Conservation (phyloP, 2,113 vertebrate genomes). For the Atractosteus spatula region DNA sequence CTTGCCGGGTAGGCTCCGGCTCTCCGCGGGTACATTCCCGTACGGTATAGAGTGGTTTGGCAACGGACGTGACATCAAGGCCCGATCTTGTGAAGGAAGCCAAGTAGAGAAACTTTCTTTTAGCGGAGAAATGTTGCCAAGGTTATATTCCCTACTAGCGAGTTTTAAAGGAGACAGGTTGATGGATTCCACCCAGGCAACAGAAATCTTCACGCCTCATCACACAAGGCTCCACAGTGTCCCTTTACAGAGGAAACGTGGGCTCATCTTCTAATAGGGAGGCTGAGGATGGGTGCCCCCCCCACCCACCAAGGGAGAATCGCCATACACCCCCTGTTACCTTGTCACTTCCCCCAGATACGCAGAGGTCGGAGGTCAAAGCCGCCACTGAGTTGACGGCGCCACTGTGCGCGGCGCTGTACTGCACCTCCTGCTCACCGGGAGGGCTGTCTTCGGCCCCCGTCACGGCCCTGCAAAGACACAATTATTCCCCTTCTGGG, state of each 20-base stretch:
- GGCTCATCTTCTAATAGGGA: neutral
- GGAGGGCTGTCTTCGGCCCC: conserved; percentile 49
- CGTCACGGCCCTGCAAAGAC: conserved; percentile 59
- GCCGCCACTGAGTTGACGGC: conserved; percentile 75
- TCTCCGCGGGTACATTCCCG: too few relatives aligned
- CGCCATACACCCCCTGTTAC: conserved; percentile 48
- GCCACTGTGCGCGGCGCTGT: conserved; percentile 69
- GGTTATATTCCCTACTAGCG: too few relatives aligned
- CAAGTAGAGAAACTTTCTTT: too few relatives aligned
- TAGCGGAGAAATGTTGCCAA: too few relatives aligned
- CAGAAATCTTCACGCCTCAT: neutral
- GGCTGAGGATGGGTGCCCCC: neutral
- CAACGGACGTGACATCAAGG: too few relatives aligned
- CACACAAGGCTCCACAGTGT: neutral
- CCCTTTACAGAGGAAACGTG: neutral
- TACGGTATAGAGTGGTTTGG: too few relatives aligned
- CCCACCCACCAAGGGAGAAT: neutral
- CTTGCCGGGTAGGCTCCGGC: too few relatives aligned
- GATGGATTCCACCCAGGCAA: too few relatives aligned
- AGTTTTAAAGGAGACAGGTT: too few relatives aligned
- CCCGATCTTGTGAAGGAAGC: too few relatives aligned
- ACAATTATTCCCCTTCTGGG: neutral
- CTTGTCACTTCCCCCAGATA: conserved; percentile 89
- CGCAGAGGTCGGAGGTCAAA: conserved; percentile 78
- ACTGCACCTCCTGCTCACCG: conserved; percentile 48